phyloP scores from a whole-genome alignment of 2,888 invertebrate species.

The Cancer borealis region DNA sequence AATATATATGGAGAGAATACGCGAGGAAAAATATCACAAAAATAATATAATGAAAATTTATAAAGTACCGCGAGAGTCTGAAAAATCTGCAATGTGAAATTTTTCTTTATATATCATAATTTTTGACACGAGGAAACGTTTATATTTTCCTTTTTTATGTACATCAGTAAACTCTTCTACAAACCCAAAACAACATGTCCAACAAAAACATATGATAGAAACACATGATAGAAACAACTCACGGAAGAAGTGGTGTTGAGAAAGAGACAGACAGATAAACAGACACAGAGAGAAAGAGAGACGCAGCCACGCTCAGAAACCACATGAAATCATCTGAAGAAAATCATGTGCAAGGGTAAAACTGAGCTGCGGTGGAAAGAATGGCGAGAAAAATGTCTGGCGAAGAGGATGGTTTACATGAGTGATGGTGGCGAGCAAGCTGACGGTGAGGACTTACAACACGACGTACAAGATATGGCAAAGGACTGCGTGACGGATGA shows the following conservation, averaged over 20 bases:
- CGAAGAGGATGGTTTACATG: background rate
- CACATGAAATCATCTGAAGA: background rate
- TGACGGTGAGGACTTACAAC: background rate
- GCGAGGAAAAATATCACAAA: background rate
- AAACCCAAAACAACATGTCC: too few relatives aligned
- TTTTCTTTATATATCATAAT: too few relatives aligned
- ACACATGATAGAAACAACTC: too few relatives aligned
- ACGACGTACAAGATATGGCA: background rate
- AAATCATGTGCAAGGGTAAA: background rate
- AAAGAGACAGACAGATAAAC: too few relatives aligned
- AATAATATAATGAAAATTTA: background rate
- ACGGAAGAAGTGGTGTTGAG: too few relatives aligned
- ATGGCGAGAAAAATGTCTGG: background rate
- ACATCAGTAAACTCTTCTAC: too few relatives aligned
- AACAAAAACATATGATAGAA: too few relatives aligned
- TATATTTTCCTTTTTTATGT: too few relatives aligned
- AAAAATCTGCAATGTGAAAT: too few relatives aligned
- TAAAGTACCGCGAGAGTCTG: background rate
- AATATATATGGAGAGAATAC: background rate
- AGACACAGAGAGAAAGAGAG: background rate
- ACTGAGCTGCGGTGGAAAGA: background rate
- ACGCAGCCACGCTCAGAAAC: background rate
- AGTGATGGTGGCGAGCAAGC: constrained; percentile 10
- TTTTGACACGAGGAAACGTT: too few relatives aligned
- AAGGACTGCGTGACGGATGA: background rate